These are phyloP conservation scores for Pithys albifrons DNA, from an alignment of 2,113 vertebrate species.

Conservation along the genomic window DNA sequence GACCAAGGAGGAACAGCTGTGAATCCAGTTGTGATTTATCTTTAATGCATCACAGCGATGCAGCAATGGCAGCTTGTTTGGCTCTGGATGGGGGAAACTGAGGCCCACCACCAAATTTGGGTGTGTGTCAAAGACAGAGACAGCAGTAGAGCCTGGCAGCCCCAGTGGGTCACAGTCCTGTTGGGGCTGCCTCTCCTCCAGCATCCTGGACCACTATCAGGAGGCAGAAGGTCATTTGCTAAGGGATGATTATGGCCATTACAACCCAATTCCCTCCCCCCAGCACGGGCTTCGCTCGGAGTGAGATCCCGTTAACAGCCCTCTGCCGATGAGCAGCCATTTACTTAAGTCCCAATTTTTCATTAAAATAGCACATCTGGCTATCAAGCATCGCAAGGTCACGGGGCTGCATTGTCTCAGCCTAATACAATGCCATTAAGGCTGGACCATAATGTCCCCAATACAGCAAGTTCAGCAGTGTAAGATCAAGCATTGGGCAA, in stretches of 20 bases:
- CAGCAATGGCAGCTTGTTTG: neutral
- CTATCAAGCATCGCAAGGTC: slow-evolving; percentile 65
- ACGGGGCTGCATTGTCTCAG: slow-evolving; percentile 61
- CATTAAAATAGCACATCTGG: slow-evolving; percentile 57
- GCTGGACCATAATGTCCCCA: slow-evolving; percentile 41
- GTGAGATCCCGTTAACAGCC: slow-evolving; percentile 2
- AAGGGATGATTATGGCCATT: slow-evolving; percentile 7
- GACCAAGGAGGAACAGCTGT: neutral
- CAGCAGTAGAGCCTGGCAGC: neutral
- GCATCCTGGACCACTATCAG: neutral
- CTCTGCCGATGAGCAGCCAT: neutral
- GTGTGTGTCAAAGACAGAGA: rapidly evolving
- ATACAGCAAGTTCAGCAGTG: slow-evolving; percentile 2
- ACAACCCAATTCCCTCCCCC: slow-evolving; percentile 8
- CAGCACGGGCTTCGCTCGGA: rapidly evolving
- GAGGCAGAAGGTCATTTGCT: neutral
- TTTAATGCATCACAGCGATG: rapidly evolving
- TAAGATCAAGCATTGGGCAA: slow-evolving; percentile 68
- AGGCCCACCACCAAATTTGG: neutral
- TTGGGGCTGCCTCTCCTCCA: neutral
- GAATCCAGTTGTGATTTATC: rapidly evolving
- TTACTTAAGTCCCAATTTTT: slow-evolving; percentile 69
- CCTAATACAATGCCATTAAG: slow-evolving; percentile 67
- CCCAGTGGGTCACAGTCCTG: rapidly evolving
- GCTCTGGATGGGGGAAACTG: rapidly evolving